These are phyloP conservation scores for Ashinkailepas kermadecensis DNA, from an alignment of 2,888 invertebrate genomes.

Conservation along the genomic window DNA sequence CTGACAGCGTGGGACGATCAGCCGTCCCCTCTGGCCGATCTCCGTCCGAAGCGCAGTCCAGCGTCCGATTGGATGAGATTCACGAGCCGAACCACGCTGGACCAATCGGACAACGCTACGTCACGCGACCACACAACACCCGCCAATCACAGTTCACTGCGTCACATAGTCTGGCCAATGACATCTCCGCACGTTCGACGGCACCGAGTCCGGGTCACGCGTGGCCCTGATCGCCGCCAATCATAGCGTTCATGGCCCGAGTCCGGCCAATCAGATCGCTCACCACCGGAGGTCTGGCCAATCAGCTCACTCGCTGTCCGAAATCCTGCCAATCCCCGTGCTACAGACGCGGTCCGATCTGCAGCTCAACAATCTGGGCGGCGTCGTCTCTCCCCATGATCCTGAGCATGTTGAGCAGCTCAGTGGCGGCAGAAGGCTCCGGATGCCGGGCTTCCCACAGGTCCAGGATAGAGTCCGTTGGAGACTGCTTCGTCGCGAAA, in stretches of 20 bases:
- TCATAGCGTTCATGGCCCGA: neutral
- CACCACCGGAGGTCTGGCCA: neutral
- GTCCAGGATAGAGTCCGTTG: slow-evolving; percentile 89
- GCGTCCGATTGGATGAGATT: too few species aligned
- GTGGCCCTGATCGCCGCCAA: neutral
- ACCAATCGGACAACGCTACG: neutral
- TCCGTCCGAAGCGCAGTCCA: too few species aligned
- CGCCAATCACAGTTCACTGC: neutral
- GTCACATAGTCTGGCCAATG: too few species aligned
- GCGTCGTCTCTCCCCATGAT: slow-evolving; percentile 82
- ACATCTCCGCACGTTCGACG: too few species aligned
- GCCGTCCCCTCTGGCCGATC: too few species aligned
- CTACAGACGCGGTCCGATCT: slow-evolving; percentile 45
- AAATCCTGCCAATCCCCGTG: neutral
- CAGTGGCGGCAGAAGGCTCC: slow-evolving; percentile 70
- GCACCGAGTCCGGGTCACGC: neutral
- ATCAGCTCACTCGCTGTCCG: too few species aligned
- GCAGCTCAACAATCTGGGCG: slow-evolving; percentile 68
- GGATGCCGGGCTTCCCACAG: slow-evolving; percentile 89
- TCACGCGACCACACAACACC: neutral
- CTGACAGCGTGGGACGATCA: too few species aligned
- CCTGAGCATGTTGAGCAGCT: slow-evolving; percentile 72
- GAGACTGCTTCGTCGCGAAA: slow-evolving; percentile 92
- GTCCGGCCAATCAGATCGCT: neutral
- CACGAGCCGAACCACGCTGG: neutral